Conservation (phyloP, 1,140 invertebrate genomes). For the Tetraneura akinire region DNA sequence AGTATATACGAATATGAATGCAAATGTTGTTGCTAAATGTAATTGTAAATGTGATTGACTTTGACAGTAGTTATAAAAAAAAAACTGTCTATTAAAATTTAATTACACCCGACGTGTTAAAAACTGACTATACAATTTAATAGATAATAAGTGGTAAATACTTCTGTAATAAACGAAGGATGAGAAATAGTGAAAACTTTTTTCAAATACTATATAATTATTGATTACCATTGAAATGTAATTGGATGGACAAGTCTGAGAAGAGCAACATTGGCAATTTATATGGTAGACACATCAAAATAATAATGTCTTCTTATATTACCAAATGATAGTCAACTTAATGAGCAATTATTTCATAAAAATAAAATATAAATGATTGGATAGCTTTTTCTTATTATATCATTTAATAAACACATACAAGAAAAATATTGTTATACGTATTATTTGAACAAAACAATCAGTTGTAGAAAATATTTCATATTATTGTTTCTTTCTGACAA, state of each 20-base stretch:
- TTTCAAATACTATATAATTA: conserved; percentile 30
- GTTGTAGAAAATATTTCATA: too few species aligned
- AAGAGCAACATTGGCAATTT: conserved; percentile 36
- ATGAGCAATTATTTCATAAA: not conserved
- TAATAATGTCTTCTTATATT: not conserved
- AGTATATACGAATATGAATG: too few species aligned
- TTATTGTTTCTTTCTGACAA: too few species aligned
- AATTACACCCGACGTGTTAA: conserved; percentile 1
- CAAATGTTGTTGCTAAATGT: not conserved
- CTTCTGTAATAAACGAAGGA: conserved; percentile 11
- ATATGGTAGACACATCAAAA: not conserved
- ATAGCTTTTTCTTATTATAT: too few species aligned
- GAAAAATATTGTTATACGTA: too few species aligned
- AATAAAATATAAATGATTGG: too few species aligned
- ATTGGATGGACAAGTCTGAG: conserved; percentile 32
- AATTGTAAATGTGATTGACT: conserved; percentile 11
- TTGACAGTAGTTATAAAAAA: not conserved
- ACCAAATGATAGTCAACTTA: conserved; percentile 5
- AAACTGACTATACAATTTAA: conserved; percentile 7
- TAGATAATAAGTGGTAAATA: conserved; percentile 31
- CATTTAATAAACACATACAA: too few species aligned
- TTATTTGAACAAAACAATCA: too few species aligned
- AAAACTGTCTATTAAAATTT: not conserved
- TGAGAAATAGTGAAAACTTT: conserved; percentile 10
- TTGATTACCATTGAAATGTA: conserved; percentile 12